These are phyloP conservation scores for Galago senegalensis DNA, from an alignment of 2,797 vertebrate genomes.

Conservation along the genomic window DNA sequence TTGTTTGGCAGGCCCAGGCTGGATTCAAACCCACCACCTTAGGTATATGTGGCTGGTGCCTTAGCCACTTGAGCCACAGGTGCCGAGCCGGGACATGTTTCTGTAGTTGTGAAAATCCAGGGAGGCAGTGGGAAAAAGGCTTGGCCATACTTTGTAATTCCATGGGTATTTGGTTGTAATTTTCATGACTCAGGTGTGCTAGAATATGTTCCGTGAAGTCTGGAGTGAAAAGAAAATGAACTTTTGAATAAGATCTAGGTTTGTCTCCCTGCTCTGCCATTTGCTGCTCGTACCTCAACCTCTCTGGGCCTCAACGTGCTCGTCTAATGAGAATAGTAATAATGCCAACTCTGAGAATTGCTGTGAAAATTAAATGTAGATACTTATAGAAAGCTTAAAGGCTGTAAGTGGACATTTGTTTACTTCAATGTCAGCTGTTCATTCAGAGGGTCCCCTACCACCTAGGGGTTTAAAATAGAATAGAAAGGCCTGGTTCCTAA, in stretches of 20 bases:
- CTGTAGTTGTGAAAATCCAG: not conserved
- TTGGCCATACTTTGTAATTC: not conserved
- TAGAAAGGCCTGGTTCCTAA: not conserved
- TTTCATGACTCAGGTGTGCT: not conserved
- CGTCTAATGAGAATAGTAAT: not conserved
- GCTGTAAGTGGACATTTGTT: not conserved
- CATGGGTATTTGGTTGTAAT: not conserved
- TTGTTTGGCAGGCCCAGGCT: no score
- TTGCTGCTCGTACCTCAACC: not conserved
- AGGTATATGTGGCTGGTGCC: no score
- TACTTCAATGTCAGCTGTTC: not conserved
- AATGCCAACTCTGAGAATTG: not conserved
- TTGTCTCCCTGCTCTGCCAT: not conserved
- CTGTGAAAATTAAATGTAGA: not conserved
- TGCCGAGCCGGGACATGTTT: not conserved
- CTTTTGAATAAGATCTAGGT: not conserved
- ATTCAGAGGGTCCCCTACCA: not conserved
- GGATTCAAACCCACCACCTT: no score
- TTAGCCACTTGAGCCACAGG: no score
- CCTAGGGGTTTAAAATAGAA: not conserved
- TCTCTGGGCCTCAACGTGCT: not conserved
- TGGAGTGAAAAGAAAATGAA: not conserved
- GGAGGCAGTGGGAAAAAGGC: not conserved
- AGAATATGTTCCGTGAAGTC: not conserved
- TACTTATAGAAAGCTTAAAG: not conserved